phyloP scores from a whole-genome alignment of 2,888 invertebrate species.

The Spodoptera picta region DNA sequence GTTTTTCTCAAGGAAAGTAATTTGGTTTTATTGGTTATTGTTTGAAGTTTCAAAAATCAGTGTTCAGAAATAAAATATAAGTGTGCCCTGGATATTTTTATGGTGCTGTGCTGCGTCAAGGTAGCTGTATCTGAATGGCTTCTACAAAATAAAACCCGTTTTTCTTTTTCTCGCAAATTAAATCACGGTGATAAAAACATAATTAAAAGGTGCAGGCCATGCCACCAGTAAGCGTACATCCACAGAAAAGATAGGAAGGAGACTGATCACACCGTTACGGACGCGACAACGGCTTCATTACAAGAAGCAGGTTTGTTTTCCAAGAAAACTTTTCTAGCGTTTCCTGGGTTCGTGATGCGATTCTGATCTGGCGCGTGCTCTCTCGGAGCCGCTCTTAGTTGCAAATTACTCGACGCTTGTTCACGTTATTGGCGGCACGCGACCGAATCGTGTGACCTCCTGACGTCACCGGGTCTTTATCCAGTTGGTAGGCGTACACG shows the following conservation, averaged over 20 bases:
- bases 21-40: constrained; percentile 30
- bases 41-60: constrained; percentile 19
- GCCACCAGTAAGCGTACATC: constrained; percentile 14
- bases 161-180: too few relatives aligned
- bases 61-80: constrained; percentile 21
- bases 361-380: constrained; percentile 77
- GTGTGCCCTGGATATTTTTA: not conserved
- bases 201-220: constrained; percentile 16
- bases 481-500: constrained; percentile 53
- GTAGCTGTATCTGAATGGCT: not conserved
- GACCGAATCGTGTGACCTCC: constrained; percentile 72
- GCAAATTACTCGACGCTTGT: constrained; percentile 73
- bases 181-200: too few relatives aligned
- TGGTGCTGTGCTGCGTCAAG: not conserved
- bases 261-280: constrained; percentile 44
- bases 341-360: constrained; percentile 80
- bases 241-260: constrained; percentile 16
- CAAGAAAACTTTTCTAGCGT: constrained; percentile 65
- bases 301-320: constrained; percentile 66
- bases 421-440: constrained; percentile 70
- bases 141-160: not conserved
- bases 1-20: constrained; percentile 46
- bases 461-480: constrained; percentile 55
- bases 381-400: constrained; percentile 65
- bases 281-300: constrained; percentile 73